phyloP scores from a whole-genome alignment of 2,888 invertebrate genomes.

The Timandra comae region DNA sequence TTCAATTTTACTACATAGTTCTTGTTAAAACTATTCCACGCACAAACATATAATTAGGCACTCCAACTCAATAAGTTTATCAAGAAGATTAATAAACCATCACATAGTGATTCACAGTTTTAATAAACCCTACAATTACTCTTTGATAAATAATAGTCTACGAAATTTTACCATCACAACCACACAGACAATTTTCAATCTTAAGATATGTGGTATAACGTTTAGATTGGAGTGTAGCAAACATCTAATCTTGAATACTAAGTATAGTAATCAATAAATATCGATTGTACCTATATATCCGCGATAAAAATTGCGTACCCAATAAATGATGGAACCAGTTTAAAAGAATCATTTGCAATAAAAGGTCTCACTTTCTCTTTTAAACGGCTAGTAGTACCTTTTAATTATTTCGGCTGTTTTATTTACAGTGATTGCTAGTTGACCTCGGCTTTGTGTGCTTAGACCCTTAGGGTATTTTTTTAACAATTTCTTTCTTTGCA shows the following conservation, averaged over 20 bases:
- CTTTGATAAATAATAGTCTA: slow-evolving; percentile 6
- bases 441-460: slow-evolving; percentile 11
- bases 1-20: too few species aligned
- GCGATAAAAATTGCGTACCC: slow-evolving; percentile 34
- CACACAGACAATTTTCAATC: slow-evolving; percentile 9
- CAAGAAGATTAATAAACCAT: background rate
- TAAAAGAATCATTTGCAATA: slow-evolving; percentile 54
- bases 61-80: too few species aligned
- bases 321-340: slow-evolving; percentile 47
- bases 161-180: background rate
- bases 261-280: slow-evolving; percentile 30
- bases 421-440: slow-evolving; percentile 28
- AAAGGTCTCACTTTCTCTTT: slow-evolving; percentile 72
- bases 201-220: too few species aligned
- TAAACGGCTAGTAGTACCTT: slow-evolving; percentile 38
- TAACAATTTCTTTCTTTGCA: slow-evolving; percentile 8
- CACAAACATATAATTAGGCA: slow-evolving; percentile 9
- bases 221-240: slow-evolving; percentile 13
- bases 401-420: too few species aligned
- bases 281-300: slow-evolving; percentile 29
- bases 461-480: slow-evolving; percentile 4
- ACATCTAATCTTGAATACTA: slow-evolving; percentile 16
- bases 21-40: too few species aligned
- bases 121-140: slow-evolving; percentile 4
- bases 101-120: slow-evolving; percentile 4